Evolutionary conservation across 2,797 vertebrate species (phyloP).

Genomic region (Crypturellus tataupa): DNA sequence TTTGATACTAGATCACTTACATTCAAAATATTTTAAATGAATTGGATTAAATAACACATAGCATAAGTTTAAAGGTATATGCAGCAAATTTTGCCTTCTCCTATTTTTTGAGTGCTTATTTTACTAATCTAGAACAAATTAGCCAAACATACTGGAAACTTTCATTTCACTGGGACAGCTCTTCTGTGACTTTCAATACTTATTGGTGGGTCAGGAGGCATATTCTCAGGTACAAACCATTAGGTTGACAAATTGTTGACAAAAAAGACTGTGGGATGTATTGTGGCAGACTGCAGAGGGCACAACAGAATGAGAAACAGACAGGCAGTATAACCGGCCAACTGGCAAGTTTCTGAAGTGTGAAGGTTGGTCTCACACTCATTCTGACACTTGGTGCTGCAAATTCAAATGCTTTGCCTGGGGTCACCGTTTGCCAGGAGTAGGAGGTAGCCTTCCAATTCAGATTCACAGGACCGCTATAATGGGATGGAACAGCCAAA

Average conservation of each 20-base stretch:
- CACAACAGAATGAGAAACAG: constrained; percentile 77
- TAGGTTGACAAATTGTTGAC: constrained; percentile 64
- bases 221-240: constrained; percentile 57
- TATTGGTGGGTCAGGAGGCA: constrained; percentile 34
- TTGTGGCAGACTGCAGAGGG: constrained; percentile 77
- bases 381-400: constrained; percentile 55
- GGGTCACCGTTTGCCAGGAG: constrained; percentile 49
- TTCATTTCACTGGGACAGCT: not conserved
- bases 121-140: not conserved
- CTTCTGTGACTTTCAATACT: not conserved
- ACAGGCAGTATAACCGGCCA: constrained; percentile 70
- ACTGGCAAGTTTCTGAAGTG: constrained; percentile 73
- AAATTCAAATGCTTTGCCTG: constrained; percentile 45
- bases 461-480: not conserved
- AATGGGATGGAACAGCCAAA: not conserved
- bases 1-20: not conserved
- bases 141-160: not conserved
- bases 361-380: constrained; percentile 77
- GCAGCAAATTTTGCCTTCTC: not conserved
- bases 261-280: constrained; percentile 37
- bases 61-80: not conserved
- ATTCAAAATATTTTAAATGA: not conserved
- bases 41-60: not conserved
- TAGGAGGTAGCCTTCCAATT: constrained; percentile 49
- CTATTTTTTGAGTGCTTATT: not conserved